Base-by-base conservation (phyloP, 2,888 invertebrate genomes). In the Auanema sp. region DNA sequence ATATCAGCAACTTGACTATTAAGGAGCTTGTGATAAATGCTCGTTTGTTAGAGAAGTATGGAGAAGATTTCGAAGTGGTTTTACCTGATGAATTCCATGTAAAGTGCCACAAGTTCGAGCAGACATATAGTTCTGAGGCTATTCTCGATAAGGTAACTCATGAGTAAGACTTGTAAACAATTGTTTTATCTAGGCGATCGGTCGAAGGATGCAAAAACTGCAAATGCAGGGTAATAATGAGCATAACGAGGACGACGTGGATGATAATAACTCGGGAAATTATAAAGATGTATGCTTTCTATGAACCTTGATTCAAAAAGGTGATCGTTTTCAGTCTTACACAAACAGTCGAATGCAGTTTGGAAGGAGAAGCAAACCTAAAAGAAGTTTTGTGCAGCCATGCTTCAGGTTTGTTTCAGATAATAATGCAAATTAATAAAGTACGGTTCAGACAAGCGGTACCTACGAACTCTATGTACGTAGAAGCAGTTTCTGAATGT, bases 1-100 rank as follows among this genome's bases (percentile, higher is more conserved):
- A 47, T 18, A n/a, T n/a, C n/a, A n/a, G n/a, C n/a, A n/a, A n/a
- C n/a, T 47, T 16, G 21, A 16, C 16, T 51, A 18, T 40, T 56
- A 70, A 79, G 67, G 83, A 83, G 60, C 64, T 83, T 62, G 76
- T 83, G 6, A 62, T 77, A 57, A 81, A 80, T 53, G 80, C 83
- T 5, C 69, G 83, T 2, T 42, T 83, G 6, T 56, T 66, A 63
- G 81, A 81, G 56, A 77, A 77, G 60, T 83, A 69, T 47, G 74
- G 76, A 40, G 78, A 80, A 23, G 75, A 79, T 49, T 79, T 79
- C 51, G 79, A 75, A 33, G 70, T 83, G 4, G 70, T 64, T 42
- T 65, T 83, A 51, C 80, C 83, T 0, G 83, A 83, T 54, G 83
- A 83, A 64, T 75, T 77, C 52, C 79, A 77, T 52, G 61, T 75